Evolutionary conservation across 2,888 invertebrate species (phyloP).

Genomic region (Diabrotica balteata): DNA sequence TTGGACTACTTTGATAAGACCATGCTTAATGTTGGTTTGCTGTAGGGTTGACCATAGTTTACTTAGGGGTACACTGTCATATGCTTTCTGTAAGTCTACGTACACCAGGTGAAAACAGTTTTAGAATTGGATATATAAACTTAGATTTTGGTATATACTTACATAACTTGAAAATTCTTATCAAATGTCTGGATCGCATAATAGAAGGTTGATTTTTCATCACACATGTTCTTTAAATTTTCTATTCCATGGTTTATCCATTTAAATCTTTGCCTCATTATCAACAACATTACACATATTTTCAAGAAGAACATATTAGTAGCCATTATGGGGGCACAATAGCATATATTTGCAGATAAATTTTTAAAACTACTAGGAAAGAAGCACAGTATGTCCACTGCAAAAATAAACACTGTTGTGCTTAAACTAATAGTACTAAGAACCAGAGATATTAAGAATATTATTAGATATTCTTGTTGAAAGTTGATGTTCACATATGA

Average conservation of each 20-base stretch:
- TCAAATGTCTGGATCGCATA: no score
- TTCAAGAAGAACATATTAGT: slow-evolving; percentile 16
- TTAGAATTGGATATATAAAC: neutral
- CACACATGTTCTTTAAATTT: neutral
- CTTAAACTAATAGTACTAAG: slow-evolving; percentile 1
- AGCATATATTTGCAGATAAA: slow-evolving; percentile 6
- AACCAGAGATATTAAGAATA: neutral
- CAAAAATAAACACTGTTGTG: slow-evolving; percentile 12
- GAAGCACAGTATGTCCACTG: slow-evolving; percentile 19
- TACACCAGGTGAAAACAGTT: no score
- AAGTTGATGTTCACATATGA: slow-evolving; percentile 7
- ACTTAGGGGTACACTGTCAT: no score
- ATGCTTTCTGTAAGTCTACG: no score
- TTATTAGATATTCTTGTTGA: slow-evolving; percentile 2
- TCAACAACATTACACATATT: slow-evolving; percentile 5
- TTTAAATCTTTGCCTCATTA: slow-evolving; percentile 13
- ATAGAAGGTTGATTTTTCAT: neutral
- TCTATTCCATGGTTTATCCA: slow-evolving; percentile 15
- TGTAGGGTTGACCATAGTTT: no score
- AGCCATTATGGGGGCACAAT: slow-evolving; percentile 17
- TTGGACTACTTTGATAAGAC: no score
- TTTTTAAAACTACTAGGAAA: slow-evolving; percentile 3
- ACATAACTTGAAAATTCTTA: slow-evolving; percentile 1
- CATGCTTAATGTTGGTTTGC: no score
- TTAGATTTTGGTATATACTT: neutral